phyloP scores from a whole-genome alignment of 2,888 invertebrate genomes.

The Zaprionus lineosus region DNA sequence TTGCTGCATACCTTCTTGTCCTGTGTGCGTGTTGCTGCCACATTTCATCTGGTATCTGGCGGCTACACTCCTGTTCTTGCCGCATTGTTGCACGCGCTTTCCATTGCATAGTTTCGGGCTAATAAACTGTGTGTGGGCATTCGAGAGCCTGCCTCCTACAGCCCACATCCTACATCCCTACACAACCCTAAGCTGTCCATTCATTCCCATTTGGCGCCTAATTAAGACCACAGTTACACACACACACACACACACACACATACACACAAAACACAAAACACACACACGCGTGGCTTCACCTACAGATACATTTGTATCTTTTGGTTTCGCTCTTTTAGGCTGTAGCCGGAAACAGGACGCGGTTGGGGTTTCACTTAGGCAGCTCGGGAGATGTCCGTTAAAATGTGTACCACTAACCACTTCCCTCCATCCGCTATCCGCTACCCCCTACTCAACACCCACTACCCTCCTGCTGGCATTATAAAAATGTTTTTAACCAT shows the following conservation, averaged over 20 bases:
- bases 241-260: conserved; percentile 1
- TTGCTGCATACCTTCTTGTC: conserved; percentile 20
- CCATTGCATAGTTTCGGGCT: conserved; percentile 66
- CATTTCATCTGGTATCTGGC: conserved; percentile 9
- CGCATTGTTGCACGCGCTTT: conserved; percentile 45
- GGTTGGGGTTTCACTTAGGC: conserved; percentile 35
- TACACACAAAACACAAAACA: not conserved
- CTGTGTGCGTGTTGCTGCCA: conserved; percentile 5
- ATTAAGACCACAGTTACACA: conserved; percentile 43
- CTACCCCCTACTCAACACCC: not conserved
- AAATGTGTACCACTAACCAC: conserved; percentile 62
- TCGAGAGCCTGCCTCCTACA: not conserved
- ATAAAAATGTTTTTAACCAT: conserved; percentile 58
- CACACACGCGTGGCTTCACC: not conserved
- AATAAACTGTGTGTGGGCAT: conserved; percentile 50
- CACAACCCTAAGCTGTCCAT: not conserved
- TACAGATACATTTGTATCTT: conserved; percentile 40
- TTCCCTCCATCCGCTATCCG: not conserved
- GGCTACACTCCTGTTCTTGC: conserved; percentile 11
- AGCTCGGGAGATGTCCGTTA: conserved; percentile 22
- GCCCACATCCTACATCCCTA: too few species aligned
- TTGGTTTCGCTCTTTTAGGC: conserved; percentile 18
- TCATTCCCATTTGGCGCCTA: conserved; percentile 42
- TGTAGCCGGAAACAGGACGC: conserved; percentile 46
- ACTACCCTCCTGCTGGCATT: conserved; percentile 10